Conservation (phyloP, 2,888 invertebrate genomes). For the Nephrotoma appendiculata region DNA sequence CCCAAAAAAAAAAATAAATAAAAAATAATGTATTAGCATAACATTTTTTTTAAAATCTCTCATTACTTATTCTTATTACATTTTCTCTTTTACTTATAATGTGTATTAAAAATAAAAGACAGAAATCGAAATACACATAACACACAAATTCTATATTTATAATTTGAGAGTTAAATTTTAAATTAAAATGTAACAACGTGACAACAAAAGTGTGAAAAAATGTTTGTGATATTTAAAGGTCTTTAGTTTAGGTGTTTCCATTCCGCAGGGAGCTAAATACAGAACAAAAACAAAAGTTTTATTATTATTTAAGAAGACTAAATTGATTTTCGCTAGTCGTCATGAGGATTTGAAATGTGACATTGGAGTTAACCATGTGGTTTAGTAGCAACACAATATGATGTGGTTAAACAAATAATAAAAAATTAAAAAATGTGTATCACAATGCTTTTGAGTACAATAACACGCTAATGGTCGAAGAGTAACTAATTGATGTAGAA, state of each 20-base stretch:
- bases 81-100: background rate
- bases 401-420: background rate
- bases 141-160: background rate
- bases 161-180: background rate
- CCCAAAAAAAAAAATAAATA: background rate
- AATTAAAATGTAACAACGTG: background rate
- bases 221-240: background rate
- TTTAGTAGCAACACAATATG: background rate
- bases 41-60: background rate
- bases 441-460: background rate
- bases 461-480: background rate
- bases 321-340: background rate
- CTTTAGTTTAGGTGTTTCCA: background rate
- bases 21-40: background rate
- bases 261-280: background rate
- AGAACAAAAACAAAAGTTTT: background rate
- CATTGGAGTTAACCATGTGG: background rate
- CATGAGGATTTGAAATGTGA: background rate
- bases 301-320: background rate
- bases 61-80: background rate
- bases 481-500: background rate
- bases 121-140: background rate
- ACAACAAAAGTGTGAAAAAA: background rate
- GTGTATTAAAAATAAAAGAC: background rate
- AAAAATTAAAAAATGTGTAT: background rate